phyloP scores from a whole-genome alignment of 2,888 invertebrate species.

The Sinodicranocentrus sp. region DNA sequence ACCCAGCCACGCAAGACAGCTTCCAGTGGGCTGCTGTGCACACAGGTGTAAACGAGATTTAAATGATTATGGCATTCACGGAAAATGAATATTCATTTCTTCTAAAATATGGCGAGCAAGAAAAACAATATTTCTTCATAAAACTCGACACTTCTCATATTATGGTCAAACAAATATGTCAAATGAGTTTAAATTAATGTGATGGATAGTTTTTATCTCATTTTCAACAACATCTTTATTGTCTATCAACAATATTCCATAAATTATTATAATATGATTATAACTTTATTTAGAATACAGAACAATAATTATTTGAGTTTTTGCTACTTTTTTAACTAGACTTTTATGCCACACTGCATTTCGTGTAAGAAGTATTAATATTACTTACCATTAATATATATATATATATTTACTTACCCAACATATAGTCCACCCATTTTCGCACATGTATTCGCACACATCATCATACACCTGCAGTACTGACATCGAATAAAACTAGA shows the following conservation, averaged over 20 bases:
- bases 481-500: constrained; percentile 4
- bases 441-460: neutral
- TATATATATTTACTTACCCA: neutral
- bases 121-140: neutral
- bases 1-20: too few species aligned
- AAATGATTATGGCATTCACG: neutral
- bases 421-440: neutral
- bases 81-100: neutral
- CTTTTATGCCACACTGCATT: too few species aligned
- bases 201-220: too few species aligned
- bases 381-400: neutral
- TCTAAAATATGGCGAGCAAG: neutral
- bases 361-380: constrained; percentile 19
- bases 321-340: neutral
- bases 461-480: neutral
- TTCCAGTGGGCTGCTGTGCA: too few species aligned
- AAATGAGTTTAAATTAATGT: too few species aligned
- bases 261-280: constrained; percentile 15
- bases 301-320: constrained; percentile 12
- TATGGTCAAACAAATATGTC: neutral
- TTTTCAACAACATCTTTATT: constrained; percentile 61
- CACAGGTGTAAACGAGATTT: too few species aligned
- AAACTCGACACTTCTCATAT: neutral
- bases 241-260: constrained; percentile 59
- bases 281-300: constrained; percentile 39